Evolutionary conservation across 2,113 vertebrate genomes (phyloP).

Genomic region (Ovibos moschatus): DNA sequence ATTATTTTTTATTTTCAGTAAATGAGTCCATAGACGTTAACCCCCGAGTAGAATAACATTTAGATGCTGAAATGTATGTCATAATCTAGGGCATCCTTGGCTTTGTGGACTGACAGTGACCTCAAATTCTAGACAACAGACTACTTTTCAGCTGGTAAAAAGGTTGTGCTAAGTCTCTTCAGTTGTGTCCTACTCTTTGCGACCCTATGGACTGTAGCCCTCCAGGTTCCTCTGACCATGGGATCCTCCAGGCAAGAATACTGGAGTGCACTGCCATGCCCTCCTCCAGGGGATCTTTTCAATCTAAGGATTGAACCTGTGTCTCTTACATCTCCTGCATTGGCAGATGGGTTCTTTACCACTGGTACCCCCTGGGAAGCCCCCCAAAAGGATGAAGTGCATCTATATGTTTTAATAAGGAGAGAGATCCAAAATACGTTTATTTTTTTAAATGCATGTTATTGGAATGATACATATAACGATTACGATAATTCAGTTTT

Average conservation of each 20-base stretch:
- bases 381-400: not conserved
- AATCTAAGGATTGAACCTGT: not conserved
- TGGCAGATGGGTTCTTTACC: not conserved
- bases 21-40: not conserved
- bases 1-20: constrained; percentile 7
- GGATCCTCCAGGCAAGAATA: not conserved
- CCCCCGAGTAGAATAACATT: not conserved
- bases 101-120: not conserved
- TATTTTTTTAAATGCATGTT: not conserved
- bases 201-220: not conserved
- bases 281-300: not conserved
- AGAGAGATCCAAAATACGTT: not conserved
- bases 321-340: not conserved
- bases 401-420: not conserved
- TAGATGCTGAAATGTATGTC: not conserved
- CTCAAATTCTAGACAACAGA: not conserved
- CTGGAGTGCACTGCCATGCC: not conserved
- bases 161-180: not conserved
- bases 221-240: not conserved
- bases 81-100: not conserved
- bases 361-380: not conserved
- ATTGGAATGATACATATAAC: not conserved
- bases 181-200: not conserved
- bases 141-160: not conserved
- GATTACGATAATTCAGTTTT: not conserved